Evolutionary conservation across 1,140 invertebrate genomes (phyloP), one percentile per base, ranked within the genome.

Genomic region (Drosophila parabipectinata): DNA sequence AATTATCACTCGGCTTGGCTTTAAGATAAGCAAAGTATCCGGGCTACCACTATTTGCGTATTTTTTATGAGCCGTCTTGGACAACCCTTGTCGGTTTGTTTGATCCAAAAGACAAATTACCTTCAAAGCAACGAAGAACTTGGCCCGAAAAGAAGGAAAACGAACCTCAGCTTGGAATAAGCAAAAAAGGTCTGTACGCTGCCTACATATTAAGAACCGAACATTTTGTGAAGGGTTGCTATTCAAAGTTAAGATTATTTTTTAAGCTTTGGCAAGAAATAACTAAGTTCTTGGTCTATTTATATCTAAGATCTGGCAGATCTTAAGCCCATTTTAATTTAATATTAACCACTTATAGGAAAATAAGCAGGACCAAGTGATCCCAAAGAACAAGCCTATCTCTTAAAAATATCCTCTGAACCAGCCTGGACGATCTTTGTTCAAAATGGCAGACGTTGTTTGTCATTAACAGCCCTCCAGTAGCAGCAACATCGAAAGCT

Each of bases 391-490:
- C 5, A 7, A 28, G 26, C 5, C 10, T 0, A n/a, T 37, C 4
- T 37, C 34, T n/a, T 37, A 10, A 37, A 12, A 12, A 9, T 32
- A 10, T 32, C 34, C 10, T 37, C 10, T 37, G 4, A 7, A 32
- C 8, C 56, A 34, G 28, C 48, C 51, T 39, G 58, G 59, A 47
- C 21, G 62, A 87, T 71, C 48, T 59, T 74, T 53, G 60, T 71
- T 39, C 73, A 84, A 81, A 84, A 85, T 87, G 81, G 81, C 82
- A 87, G 78, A 81, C 82, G 67, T 85, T 87, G 81, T 81, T 87
- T 77, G 81, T 84, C 81, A 85, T 74, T 87, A 85, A 81, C 78
- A 75, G 59, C 53, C 47, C 34, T 8, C 32, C 61, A 74, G 34
- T 48, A 60, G 45, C 59, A 79, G 24, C 56, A 71, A 52, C 55